phyloP scores from a whole-genome alignment of 2,888 invertebrate genomes.

The Anarsia innoxiella region DNA sequence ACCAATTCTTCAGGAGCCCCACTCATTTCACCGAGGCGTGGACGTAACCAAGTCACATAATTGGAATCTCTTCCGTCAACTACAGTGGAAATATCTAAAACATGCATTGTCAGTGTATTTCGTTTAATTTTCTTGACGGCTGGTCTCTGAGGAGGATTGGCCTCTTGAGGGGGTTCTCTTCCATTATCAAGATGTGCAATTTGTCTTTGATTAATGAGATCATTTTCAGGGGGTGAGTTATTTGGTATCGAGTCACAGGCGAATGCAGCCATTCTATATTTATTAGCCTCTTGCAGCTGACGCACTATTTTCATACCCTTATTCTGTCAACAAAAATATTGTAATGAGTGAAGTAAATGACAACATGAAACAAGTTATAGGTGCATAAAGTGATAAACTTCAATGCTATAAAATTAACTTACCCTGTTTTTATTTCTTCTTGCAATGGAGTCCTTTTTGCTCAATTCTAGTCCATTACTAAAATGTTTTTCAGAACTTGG shows the following conservation, averaged over 20 bases:
- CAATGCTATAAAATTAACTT: conserved; percentile 11
- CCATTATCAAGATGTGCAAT: conserved; percentile 61
- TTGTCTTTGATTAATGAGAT: conserved; percentile 66
- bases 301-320: conserved; percentile 65
- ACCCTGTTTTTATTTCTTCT: conserved; percentile 61
- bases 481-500: conserved; percentile 33
- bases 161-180: conserved; percentile 46
- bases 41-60: conserved; percentile 80
- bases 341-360: background rate
- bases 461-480: conserved; percentile 36
- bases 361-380: background rate
- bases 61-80: conserved; percentile 78
- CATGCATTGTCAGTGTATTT: conserved; percentile 87
- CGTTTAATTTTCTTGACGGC: conserved; percentile 75
- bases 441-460: conserved; percentile 47
- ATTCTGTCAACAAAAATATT: conserved; percentile 45
- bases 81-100: conserved; percentile 86
- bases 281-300: conserved; percentile 67
- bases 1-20: conserved; percentile 92
- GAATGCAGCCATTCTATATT: conserved; percentile 71
- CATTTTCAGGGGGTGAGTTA: conserved; percentile 54
- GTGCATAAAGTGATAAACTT: too few species aligned
- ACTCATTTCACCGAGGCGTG: conserved; percentile 78
- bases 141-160: conserved; percentile 52
- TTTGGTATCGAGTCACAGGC: conserved; percentile 56